phyloP scores from a whole-genome alignment of 2,888 invertebrate species.

The Leucophenga montana region DNA sequence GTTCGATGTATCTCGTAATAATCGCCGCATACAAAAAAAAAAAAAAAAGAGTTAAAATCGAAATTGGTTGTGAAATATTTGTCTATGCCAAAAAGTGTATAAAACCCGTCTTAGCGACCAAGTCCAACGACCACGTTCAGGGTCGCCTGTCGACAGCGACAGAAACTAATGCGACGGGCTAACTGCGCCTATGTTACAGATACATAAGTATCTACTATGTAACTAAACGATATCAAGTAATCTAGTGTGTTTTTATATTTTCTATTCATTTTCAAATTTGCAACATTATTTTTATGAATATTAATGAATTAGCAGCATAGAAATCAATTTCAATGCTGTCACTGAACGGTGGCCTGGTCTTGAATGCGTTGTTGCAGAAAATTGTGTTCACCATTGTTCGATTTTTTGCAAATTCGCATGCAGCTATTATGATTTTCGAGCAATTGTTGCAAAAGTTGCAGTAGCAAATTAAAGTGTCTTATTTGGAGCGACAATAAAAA shows the following conservation, averaged over 20 bases:
- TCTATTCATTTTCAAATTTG: neutral
- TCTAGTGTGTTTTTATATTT: neutral
- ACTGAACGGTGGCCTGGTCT: neutral
- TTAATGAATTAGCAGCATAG: slow-evolving; percentile 20
- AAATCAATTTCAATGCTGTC: slow-evolving; percentile 10
- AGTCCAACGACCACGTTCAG: slow-evolving; percentile 67
- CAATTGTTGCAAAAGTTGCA: no score
- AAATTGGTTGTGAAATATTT: slow-evolving; percentile 48
- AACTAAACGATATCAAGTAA: no score
- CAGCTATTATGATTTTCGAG: neutral
- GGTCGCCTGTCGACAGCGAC: slow-evolving; percentile 46
- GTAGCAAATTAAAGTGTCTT: no score
- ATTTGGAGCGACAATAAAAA: no score
- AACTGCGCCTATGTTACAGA: slow-evolving; percentile 29
- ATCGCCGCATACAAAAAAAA: slow-evolving; percentile 35
- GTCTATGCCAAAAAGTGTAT: slow-evolving; percentile 18
- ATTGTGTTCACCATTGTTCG: neutral
- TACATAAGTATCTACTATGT: slow-evolving; percentile 5
- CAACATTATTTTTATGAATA: slow-evolving; percentile 4
- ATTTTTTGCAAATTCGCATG: neutral
- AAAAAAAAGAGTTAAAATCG: slow-evolving; percentile 52
- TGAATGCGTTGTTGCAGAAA: neutral
- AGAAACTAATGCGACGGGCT: slow-evolving; percentile 18
- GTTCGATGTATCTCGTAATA: slow-evolving; percentile 29
- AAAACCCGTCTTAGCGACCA: slow-evolving; percentile 37